A percentile compares a stretch with the other conserved stretches of the same genome.
Conservation (phyloP, 2,113 vertebrate species). For the Anser cygnoides region DNA sequence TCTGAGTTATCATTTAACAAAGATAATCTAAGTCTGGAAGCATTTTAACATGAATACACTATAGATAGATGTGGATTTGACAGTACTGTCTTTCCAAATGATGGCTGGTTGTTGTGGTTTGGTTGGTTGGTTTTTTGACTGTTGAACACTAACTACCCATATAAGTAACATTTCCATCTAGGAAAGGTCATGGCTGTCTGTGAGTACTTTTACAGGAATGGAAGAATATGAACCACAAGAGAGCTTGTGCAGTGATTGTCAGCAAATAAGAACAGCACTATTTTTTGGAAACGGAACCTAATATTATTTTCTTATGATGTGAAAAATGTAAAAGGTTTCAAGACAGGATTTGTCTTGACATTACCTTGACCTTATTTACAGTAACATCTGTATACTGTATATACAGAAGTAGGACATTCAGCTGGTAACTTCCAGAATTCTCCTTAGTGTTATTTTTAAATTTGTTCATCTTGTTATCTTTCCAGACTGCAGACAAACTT, state of each 20-base stretch:
- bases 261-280: not conserved
- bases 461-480: conserved; percentile 15
- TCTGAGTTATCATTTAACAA: not conserved
- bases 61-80: not conserved
- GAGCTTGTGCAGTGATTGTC: not conserved
- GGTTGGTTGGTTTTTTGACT: not conserved
- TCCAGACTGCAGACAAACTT: not conserved
- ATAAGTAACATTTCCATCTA: not conserved
- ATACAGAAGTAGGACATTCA: not conserved
- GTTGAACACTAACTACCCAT: not conserved
- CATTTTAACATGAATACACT: not conserved
- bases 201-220: not conserved
- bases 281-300: not conserved
- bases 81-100: not conserved
- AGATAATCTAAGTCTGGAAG: not conserved
- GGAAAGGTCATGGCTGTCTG: not conserved
- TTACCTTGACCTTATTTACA: not conserved
- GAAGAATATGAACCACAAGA: not conserved
- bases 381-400: not conserved
- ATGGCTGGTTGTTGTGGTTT: not conserved
- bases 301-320: not conserved
- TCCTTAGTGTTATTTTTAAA: not conserved
- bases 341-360: conserved; percentile 16
- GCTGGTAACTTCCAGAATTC: not conserved
- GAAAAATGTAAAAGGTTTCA: conserved; percentile 29